These are phyloP conservation scores for Melospiza melodia DNA, from an alignment of 2,113 vertebrate species.

Conservation along the genomic window DNA sequence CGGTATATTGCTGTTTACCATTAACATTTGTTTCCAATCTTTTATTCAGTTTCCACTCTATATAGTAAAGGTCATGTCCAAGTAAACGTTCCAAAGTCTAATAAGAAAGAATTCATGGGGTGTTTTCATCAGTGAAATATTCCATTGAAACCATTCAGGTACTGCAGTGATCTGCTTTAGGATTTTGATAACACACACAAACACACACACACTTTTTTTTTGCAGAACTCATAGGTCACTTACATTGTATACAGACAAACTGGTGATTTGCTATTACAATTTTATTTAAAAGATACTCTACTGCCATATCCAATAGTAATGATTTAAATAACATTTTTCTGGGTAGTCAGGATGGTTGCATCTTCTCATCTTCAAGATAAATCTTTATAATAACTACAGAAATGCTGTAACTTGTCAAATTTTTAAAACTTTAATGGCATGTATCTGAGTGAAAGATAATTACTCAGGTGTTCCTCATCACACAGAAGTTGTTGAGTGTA, in stretches of 20 bases:
- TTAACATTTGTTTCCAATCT: constrained; percentile 28
- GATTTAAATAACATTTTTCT: neutral
- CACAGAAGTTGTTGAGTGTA: neutral
- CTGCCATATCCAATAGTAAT: neutral
- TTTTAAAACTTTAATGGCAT: rapidly evolving
- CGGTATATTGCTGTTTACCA: neutral
- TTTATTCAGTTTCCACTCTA: constrained; percentile 24
- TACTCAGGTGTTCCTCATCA: neutral
- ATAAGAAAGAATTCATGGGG: neutral
- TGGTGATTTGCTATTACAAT: neutral
- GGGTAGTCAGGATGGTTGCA: neutral
- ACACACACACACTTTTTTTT: neutral
- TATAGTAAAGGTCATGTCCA: neutral
- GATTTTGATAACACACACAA: neutral
- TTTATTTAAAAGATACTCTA: neutral
- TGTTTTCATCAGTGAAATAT: neutral
- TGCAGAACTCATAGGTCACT: neutral
- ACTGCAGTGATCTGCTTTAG: neutral
- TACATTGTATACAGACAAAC: neutral
- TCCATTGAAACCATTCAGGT: neutral
- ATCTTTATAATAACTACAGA: neutral
- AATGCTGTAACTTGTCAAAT: neutral
- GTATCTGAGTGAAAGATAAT: neutral
- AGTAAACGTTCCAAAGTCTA: neutral
- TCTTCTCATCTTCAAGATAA: neutral